Evolutionary conservation across 2,797 vertebrate genomes (phyloP).

Genomic region (Manis pentadactyla): DNA sequence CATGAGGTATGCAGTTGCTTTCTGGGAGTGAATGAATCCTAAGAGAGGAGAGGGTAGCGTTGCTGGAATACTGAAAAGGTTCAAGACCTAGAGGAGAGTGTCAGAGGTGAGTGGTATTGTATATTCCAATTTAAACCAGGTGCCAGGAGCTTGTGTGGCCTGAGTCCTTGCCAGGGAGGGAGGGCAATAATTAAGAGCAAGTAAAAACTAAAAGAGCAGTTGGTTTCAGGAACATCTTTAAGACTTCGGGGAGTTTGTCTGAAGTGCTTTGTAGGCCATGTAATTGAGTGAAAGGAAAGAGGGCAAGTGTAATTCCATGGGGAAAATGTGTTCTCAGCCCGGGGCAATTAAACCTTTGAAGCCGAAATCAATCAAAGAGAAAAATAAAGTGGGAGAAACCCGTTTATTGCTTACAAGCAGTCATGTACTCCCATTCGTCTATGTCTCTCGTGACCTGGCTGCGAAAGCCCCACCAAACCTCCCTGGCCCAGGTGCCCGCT

Average conservation of each 20-base stretch:
- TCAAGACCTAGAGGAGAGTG: background rate
- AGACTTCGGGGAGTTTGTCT: background rate
- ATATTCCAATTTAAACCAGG: constrained; percentile 24
- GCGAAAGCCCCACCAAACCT: too few species aligned
- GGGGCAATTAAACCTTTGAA: too few species aligned
- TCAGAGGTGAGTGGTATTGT: background rate
- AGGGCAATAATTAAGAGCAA: constrained; percentile 30
- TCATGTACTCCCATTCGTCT: too few species aligned
- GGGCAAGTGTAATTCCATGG: too few species aligned
- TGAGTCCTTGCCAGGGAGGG: background rate
- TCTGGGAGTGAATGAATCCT: constrained; percentile 9
- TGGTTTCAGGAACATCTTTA: constrained; percentile 32
- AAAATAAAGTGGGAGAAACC: too few species aligned
- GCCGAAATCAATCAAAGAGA: too few species aligned
- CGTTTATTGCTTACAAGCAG: too few species aligned
- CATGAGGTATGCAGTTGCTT: background rate
- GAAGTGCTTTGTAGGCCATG: constrained; percentile 4
- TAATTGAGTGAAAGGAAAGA: background rate
- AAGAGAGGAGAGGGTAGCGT: background rate
- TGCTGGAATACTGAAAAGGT: background rate
- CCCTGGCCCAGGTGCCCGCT: too few species aligned
- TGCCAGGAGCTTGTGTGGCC: background rate
- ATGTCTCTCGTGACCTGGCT: too few species aligned
- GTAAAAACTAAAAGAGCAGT: background rate
- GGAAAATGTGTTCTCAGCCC: too few species aligned